Evolutionary conservation across 2,797 vertebrate species (phyloP).

Genomic region (Cirrhinus mrigala): DNA sequence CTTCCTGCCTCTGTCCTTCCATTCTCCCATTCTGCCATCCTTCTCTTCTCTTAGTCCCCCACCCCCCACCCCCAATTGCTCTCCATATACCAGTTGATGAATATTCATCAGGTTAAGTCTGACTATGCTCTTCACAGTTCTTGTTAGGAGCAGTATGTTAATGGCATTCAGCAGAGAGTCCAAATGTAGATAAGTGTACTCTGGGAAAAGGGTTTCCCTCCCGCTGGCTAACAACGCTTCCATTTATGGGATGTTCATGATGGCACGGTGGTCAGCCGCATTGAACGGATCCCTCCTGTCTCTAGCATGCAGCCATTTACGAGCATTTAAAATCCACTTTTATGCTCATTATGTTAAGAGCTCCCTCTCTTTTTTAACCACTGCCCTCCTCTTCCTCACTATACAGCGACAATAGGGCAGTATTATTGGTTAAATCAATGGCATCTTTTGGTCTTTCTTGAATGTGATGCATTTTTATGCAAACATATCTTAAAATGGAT

Average conservation of each 20-base stretch:
- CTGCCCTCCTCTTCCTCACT: constrained; percentile 1
- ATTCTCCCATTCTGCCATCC: constrained; percentile 77
- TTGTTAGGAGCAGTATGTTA: constrained; percentile 77
- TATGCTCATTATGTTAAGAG: constrained; percentile 72
- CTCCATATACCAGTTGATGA: constrained; percentile 67
- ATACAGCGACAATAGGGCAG: background rate
- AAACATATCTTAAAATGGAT: background rate
- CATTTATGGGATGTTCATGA: constrained; percentile 72
- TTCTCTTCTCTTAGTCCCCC: constrained; percentile 70
- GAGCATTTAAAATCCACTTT: constrained; percentile 66
- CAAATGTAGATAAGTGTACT: constrained; percentile 70
- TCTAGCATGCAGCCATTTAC: constrained; percentile 64
- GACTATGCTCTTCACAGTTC: constrained; percentile 84
- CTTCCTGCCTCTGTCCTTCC: constrained; percentile 65
- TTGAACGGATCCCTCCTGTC: constrained; percentile 67
- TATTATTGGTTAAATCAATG: background rate
- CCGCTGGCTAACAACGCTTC: constrained; percentile 71
- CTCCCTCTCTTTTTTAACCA: constrained; percentile 60
- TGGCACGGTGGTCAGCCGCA: constrained; percentile 67
- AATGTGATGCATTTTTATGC: background rate
- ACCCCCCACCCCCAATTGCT: constrained; percentile 76
- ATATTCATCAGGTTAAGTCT: constrained; percentile 80
- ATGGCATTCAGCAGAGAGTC: constrained; percentile 61
- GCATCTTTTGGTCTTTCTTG: background rate
- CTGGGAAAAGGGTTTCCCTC: constrained; percentile 64